Percentiles rank a stretch among this genome's conserved stretches.
Evolutionary conservation across 2,797 vertebrate species (phyloP).

Genomic region (Cuculus canorus): DNA sequence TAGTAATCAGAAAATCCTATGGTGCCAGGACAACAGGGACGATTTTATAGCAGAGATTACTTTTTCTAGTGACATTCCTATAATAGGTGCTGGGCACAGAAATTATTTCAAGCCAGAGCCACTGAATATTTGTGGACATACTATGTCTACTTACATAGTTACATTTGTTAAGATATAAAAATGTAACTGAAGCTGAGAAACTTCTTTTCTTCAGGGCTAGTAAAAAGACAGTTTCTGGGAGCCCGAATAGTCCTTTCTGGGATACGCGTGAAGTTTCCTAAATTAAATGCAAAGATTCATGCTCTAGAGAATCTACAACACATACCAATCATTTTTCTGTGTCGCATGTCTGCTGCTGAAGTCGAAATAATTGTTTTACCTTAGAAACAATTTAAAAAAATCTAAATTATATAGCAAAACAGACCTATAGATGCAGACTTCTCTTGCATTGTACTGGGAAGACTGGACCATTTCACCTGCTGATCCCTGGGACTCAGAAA

Average conservation of each 20-base stretch:
- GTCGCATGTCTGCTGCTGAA: constrained; percentile 29
- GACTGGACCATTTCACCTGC: constrained; percentile 91
- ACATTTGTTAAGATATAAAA: background rate
- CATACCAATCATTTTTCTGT: constrained; percentile 57
- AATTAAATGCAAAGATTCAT: constrained; percentile 52
- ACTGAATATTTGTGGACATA: background rate
- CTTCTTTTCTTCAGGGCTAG: background rate
- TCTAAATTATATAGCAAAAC: background rate
- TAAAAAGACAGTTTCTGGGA: background rate
- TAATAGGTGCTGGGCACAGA: background rate
- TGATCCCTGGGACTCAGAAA: constrained; percentile 92
- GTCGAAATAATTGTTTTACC: constrained; percentile 9
- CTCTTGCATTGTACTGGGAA: background rate
- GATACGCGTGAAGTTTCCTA: background rate
- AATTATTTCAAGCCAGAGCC: background rate
- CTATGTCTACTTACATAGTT: background rate
- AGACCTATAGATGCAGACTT: background rate
- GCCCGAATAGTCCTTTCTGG: background rate
- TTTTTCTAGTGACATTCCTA: background rate
- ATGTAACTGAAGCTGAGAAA: background rate
- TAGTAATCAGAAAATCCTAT: background rate
- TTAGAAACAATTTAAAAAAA: background rate
- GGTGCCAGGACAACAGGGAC: background rate
- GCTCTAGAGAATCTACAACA: constrained; percentile 32
- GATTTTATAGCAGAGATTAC: background rate